phyloP scores from a whole-genome alignment of 2,797 vertebrate genomes.

The Apodemus agrarius region DNA sequence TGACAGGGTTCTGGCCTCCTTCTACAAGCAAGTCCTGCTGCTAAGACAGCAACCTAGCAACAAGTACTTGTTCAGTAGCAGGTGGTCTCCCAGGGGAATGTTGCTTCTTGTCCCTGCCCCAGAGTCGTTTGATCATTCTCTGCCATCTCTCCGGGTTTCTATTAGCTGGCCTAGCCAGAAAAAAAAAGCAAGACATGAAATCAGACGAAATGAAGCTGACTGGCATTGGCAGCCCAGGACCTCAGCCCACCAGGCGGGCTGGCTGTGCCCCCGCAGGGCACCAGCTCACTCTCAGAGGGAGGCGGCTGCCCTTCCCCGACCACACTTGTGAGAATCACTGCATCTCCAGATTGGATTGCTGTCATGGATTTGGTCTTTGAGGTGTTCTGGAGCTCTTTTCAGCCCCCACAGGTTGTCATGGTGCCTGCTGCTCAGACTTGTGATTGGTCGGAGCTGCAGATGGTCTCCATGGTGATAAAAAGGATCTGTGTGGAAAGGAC shows the following conservation, averaged over 20 bases:
- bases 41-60: not conserved
- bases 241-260: not conserved
- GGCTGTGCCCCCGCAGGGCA: not conserved
- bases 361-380: slow-evolving; percentile 32
- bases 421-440: slow-evolving; percentile 58
- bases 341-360: not conserved
- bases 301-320: not conserved
- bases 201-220: not conserved
- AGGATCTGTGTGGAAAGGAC: slow-evolving; percentile 67
- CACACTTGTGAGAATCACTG: slow-evolving; percentile 3
- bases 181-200: slow-evolving; percentile 12
- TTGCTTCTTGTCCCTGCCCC: not conserved
- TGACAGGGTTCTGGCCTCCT: not conserved
- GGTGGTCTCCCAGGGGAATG: not conserved
- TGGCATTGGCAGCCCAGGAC: slow-evolving; percentile 20
- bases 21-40: not conserved
- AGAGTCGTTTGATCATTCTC: not conserved
- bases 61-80: not conserved
- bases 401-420: slow-evolving; percentile 76
- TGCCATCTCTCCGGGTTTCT: not conserved
- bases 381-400: slow-evolving; percentile 49
- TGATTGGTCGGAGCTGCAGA: slow-evolving; percentile 66
- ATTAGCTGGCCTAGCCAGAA: not conserved
- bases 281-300: not conserved
- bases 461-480: slow-evolving; percentile 79